A percentile compares a stretch with the other conserved stretches of the same genome.
phyloP scores from a whole-genome alignment of 2,797 vertebrate species.

The Apogon hyalosoma region DNA sequence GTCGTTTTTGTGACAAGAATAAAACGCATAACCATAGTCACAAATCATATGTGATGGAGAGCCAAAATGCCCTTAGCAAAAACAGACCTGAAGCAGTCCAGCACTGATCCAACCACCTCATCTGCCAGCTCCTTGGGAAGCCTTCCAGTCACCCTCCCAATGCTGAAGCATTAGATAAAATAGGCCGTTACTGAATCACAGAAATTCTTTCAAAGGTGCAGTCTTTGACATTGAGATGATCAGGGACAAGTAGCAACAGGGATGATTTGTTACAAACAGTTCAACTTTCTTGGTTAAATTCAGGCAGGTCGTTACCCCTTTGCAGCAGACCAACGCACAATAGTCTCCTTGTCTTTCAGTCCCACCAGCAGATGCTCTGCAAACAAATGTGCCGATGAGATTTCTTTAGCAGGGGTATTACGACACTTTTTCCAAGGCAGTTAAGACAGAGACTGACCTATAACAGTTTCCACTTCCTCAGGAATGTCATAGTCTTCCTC shows the following conservation, averaged over 20 bases:
- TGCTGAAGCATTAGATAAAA: conserved; percentile 76
- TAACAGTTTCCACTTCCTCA: conserved; percentile 92
- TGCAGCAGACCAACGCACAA: conserved; percentile 97
- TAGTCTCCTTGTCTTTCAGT: conserved; percentile 96
- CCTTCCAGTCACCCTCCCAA: conserved; percentile 94
- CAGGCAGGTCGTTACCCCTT: conserved; percentile 87
- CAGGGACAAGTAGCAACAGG: conserved; percentile 40
- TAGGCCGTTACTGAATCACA: conserved; percentile 1
- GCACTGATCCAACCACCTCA: conserved; percentile 94
- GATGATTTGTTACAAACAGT: conserved; percentile 3
- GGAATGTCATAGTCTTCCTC: conserved; percentile 94
- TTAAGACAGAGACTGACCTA: conserved; percentile 82
- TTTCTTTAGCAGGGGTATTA: background rate
- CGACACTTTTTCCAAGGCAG: background rate
- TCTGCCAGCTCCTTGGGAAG: conserved; percentile 95
- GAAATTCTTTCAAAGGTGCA: conserved; percentile 4
- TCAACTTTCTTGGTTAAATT: background rate
- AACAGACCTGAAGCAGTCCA: conserved; percentile 94
- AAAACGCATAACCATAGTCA: background rate
- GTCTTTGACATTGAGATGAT: conserved; percentile 13
- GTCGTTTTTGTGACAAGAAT: background rate
- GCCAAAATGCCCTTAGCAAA: conserved; percentile 2
- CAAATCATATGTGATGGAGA: conserved; percentile 8
- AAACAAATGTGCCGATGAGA: conserved; percentile 41
- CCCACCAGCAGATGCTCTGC: conserved; percentile 93